Conservation (phyloP, 2,797 vertebrate species). For the Gymnopithys bicolor region DNA sequence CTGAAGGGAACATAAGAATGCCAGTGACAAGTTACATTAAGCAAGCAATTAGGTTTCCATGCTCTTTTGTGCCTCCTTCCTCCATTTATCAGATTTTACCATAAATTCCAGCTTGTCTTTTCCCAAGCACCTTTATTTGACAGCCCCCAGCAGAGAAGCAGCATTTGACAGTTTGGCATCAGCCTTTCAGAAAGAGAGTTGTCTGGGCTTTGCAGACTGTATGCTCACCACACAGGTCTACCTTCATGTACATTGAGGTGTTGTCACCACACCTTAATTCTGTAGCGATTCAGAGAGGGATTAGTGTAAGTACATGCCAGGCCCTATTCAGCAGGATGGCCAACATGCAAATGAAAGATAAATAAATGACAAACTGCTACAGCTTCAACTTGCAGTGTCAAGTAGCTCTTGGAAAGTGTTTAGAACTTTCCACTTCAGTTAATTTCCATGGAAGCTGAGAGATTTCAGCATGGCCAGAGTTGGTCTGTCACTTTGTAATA, state of each 20-base stretch:
- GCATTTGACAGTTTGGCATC: background rate
- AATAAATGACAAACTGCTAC: conserved; percentile 30
- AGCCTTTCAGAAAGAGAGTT: background rate
- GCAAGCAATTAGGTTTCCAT: background rate
- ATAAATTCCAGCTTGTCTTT: background rate
- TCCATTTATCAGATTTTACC: background rate
- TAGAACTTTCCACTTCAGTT: conserved; percentile 15
- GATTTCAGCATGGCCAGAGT: background rate
- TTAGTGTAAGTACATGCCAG: background rate
- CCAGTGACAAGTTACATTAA: background rate
- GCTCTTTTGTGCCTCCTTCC: background rate
- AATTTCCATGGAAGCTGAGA: background rate
- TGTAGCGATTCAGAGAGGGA: background rate
- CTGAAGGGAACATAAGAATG: background rate
- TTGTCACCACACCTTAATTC: background rate
- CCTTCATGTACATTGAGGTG: background rate
- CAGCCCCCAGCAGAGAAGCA: background rate
- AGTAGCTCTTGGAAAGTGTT: background rate
- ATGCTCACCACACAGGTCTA: background rate
- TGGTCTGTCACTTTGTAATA: background rate
- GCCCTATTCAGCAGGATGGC: background rate
- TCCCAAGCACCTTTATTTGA: background rate
- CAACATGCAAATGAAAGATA: conserved; percentile 45
- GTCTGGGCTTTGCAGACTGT: background rate
- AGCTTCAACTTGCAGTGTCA: conserved; percentile 43